Conservation (phyloP, 1,140 invertebrate genomes). For the Orchestia grillus region DNA sequence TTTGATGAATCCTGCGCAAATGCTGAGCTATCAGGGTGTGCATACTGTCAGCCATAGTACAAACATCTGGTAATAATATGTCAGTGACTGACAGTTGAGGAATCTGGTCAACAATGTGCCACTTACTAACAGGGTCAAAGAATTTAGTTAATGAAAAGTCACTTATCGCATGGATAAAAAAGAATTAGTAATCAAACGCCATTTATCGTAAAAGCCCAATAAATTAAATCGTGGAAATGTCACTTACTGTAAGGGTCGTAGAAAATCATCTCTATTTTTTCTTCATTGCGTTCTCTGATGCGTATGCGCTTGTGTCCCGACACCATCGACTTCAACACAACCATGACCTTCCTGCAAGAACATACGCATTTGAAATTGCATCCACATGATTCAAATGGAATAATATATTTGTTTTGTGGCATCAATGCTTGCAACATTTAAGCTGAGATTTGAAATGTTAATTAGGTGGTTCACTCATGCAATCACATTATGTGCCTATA, state of each 20-base stretch:
- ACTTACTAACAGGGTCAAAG: too few relatives aligned
- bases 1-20: too few relatives aligned
- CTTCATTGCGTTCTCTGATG: background rate
- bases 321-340: background rate
- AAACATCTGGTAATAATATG: too few relatives aligned
- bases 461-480: background rate
- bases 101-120: too few relatives aligned
- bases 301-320: background rate
- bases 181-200: too few relatives aligned
- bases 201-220: too few relatives aligned
- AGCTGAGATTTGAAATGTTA: background rate
- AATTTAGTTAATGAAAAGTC: too few relatives aligned
- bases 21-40: too few relatives aligned
- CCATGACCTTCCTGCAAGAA: background rate
- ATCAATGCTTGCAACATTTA: background rate
- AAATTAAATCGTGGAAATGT: background rate
- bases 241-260: conserved; percentile 29
- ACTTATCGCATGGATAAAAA: too few relatives aligned
- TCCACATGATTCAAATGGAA: background rate
- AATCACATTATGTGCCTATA: too few relatives aligned
- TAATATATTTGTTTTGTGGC: background rate
- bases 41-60: too few relatives aligned
- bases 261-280: background rate
- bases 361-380: background rate
- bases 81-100: too few relatives aligned